phyloP scores from a whole-genome alignment of 2,797 vertebrate species.

The Poliocrania exsul region DNA sequence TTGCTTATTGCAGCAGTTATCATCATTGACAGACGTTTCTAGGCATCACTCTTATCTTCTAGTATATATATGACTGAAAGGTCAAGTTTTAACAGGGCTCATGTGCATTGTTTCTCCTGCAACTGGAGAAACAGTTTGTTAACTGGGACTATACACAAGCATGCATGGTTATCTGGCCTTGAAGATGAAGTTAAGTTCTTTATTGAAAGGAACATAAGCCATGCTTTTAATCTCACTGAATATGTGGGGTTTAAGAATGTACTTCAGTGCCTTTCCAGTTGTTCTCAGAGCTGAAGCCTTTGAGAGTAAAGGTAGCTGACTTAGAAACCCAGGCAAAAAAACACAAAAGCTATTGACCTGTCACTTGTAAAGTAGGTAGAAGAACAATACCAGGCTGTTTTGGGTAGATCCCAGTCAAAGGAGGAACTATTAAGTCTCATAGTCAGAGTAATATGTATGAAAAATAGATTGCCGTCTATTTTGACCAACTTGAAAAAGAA shows the following conservation, averaged over 20 bases:
- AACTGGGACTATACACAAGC: background rate
- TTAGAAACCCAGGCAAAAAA: background rate
- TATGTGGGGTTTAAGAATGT: background rate
- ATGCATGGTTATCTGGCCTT: background rate
- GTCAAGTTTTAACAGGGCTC: background rate
- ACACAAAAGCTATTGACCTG: background rate
- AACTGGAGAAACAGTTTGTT: background rate
- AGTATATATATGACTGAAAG: background rate
- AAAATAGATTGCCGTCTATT: background rate
- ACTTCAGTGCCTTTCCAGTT: background rate
- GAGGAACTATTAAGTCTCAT: background rate
- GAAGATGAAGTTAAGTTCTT: background rate
- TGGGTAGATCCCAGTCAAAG: background rate
- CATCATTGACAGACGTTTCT: background rate
- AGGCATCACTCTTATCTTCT: background rate
- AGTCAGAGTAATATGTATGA: background rate
- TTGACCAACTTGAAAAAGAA: background rate
- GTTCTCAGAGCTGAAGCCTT: background rate
- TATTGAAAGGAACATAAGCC: background rate
- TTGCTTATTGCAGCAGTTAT: background rate
- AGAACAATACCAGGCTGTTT: background rate
- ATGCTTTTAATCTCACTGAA: background rate
- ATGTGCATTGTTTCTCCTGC: background rate
- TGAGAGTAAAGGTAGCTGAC: background rate
- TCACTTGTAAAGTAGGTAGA: background rate